Evolutionary conservation across 37 sponge, comb jelly and placozoan species (phyloP).

Genomic region (Halisarca cf. caerulea): DNA sequence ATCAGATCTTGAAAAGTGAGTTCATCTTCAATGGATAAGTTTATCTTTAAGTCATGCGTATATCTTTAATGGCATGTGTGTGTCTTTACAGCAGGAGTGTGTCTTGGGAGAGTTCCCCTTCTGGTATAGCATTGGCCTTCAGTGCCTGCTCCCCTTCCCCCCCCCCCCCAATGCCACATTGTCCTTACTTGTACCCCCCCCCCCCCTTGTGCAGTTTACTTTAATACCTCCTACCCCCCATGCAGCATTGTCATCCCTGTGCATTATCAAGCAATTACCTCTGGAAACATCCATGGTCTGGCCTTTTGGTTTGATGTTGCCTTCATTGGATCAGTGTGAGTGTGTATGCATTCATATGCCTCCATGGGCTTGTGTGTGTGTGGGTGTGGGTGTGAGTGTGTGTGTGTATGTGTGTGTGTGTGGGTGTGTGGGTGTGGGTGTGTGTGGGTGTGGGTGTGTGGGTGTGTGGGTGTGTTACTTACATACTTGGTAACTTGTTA

Average conservation of each 20-base stretch:
- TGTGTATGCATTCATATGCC: background rate
- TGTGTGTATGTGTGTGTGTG: constrained; percentile 26
- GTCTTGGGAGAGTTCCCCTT: no score
- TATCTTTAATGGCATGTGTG: background rate
- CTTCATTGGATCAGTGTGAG: constrained; percentile 89
- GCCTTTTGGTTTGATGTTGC: constrained; percentile 99
- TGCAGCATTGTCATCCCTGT: constrained; percentile 82
- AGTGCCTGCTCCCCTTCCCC: no score
- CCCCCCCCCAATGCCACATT: no score
- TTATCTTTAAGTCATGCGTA: background rate
- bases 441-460: constrained; percentile 16
- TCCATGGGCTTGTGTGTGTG: no score
- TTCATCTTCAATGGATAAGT: background rate
- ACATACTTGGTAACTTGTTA: background rate
- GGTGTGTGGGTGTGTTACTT: background rate
- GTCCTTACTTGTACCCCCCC: no score
- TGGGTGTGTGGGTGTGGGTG: constrained; percentile 1
- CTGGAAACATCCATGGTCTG: constrained; percentile 88
- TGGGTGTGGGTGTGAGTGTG: no score
- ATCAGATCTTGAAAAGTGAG: constrained; percentile 75
- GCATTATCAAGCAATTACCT: constrained; percentile 41
- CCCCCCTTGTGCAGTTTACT: no score
- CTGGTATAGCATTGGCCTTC: no score
- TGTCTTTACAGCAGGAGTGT: no score
- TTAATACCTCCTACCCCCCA: no score